Evolutionary conservation across 2,888 invertebrate species (phyloP).

Genomic region (Mallateleia sp.): DNA sequence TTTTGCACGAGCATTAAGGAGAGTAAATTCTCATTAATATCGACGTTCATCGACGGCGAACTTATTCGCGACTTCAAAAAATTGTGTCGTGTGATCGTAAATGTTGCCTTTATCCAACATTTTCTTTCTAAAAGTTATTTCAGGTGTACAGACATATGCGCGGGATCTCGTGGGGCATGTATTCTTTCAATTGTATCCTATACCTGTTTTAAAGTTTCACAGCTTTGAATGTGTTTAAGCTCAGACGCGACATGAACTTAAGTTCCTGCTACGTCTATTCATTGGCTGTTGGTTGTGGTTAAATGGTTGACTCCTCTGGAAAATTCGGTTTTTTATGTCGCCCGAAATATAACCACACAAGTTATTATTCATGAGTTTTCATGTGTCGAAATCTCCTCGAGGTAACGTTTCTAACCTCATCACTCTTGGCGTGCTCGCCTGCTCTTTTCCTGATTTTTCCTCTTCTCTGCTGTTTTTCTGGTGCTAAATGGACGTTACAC

Average conservation of each 20-base stretch:
- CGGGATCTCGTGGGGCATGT: constrained; percentile 47
- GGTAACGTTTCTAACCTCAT: too few relatives aligned
- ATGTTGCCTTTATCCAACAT: neutral
- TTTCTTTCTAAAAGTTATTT: neutral
- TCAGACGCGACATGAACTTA: constrained; percentile 50
- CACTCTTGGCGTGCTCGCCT: too few relatives aligned
- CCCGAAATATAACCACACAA: constrained; percentile 69
- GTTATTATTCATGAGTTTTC: constrained; percentile 73
- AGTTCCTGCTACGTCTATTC: constrained; percentile 4
- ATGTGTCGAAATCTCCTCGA: constrained; percentile 69
- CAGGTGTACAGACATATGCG: constrained; percentile 39
- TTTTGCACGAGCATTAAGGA: neutral
- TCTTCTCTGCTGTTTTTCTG: too few relatives aligned
- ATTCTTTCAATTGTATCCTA: constrained; percentile 47
- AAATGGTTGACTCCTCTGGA: neutral
- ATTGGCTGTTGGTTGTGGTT: neutral
- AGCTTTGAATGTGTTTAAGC: constrained; percentile 47
- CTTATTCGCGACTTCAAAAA: neutral
- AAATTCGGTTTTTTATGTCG: constrained; percentile 14
- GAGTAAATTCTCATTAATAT: neutral
- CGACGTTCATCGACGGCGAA: neutral
- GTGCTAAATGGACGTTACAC: too few relatives aligned
- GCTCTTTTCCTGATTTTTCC: too few relatives aligned
- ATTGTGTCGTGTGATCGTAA: too few relatives aligned
- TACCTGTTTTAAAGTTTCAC: constrained; percentile 41